Evolutionary conservation across 1,140 invertebrate genomes (phyloP).

Genomic region (Apis laboriosa): DNA sequence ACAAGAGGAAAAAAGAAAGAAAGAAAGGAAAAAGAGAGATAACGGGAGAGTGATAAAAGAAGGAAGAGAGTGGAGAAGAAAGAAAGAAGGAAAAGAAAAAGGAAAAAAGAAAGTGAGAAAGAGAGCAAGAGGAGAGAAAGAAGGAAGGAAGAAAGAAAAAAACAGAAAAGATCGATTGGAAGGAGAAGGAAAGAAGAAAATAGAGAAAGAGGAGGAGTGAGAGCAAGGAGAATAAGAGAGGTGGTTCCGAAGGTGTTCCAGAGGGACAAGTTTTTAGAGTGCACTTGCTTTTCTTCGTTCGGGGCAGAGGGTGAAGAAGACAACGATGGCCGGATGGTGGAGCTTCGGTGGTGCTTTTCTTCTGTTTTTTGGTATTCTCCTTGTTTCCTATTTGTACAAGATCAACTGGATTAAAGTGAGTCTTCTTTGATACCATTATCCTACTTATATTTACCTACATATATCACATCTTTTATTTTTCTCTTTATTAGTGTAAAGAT

Average conservation of each 20-base stretch:
- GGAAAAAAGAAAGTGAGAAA: slow-evolving; percentile 4
- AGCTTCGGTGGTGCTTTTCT: slow-evolving; percentile 25
- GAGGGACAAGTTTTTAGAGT: slow-evolving; percentile 39
- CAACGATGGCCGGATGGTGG: slow-evolving; percentile 36
- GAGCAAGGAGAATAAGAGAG: slow-evolving; percentile 34
- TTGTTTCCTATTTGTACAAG: slow-evolving; percentile 72
- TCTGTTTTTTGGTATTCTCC: slow-evolving; percentile 57
- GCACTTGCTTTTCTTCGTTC: slow-evolving; percentile 38
- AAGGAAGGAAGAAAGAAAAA: slow-evolving; percentile 20
- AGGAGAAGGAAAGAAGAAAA: slow-evolving; percentile 13
- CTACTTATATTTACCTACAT: slow-evolving; percentile 35
- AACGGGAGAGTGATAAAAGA: slow-evolving; percentile 17
- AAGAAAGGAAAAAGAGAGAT: slow-evolving; percentile 18
- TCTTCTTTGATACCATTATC: slow-evolving; percentile 35
- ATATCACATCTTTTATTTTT: neutral
- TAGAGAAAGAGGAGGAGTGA: slow-evolving; percentile 24
- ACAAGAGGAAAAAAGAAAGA: slow-evolving; percentile 19
- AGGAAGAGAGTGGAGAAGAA: slow-evolving; percentile 22
- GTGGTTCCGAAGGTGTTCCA: slow-evolving; percentile 42
- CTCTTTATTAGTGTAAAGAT: neutral
- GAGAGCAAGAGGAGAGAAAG: neutral
- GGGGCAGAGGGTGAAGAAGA: slow-evolving; percentile 38
- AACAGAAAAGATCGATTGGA: neutral
- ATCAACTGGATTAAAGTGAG: slow-evolving; percentile 75
- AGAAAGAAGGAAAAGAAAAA: slow-evolving; percentile 26